Base-by-base conservation (phyloP, 1,140 invertebrate genomes). In the Cydia fagiglandana region DNA sequence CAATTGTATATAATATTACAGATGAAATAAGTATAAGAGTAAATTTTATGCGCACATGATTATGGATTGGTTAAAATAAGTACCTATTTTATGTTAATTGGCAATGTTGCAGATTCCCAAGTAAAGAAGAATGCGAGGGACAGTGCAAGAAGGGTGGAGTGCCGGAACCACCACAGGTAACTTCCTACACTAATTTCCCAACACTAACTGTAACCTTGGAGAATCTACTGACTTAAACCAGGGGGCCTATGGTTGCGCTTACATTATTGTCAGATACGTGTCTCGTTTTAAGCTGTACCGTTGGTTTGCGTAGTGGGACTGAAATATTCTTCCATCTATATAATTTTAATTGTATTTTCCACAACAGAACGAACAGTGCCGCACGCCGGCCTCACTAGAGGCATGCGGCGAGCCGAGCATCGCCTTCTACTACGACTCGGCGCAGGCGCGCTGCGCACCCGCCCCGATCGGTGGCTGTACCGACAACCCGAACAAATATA, bases 401-500 rank as follows among this genome's bases (percentile, higher is more conserved):
- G 95, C 96, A 0, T 98, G 97, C 88, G 94, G 94, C 45, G 94
- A 94, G 4, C 94, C 94, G 41, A 94, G 96, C 20, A 90, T 90
- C 0, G 95, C 96, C 77, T 98, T 95, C 93, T 97, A 96, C 86
- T 98, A 96, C 83, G 96, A 98, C 75, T 83, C 87, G 7, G 85
- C 88, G 1, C 92, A 91, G 0, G 85, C 93, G 0, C 86, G 91
- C 12, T 98, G 97, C 82, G 88, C 95, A 70, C 90, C 93, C 73
- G 97, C 97, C 81, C 93, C 94, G 41, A 96, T 96, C 83, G 95
- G 96, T 10, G 96, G 95, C 45, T 98, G 97, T 84, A 61, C 53
- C 4, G 93, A 94, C 50, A 96, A 97, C 87, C 95, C 95, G 41
- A 97, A 97, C 94, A 94, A 95, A 80, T 98, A 97, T 90, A 91